Conservation (phyloP, 2,888 invertebrate genomes). For the Germaria angustata region DNA sequence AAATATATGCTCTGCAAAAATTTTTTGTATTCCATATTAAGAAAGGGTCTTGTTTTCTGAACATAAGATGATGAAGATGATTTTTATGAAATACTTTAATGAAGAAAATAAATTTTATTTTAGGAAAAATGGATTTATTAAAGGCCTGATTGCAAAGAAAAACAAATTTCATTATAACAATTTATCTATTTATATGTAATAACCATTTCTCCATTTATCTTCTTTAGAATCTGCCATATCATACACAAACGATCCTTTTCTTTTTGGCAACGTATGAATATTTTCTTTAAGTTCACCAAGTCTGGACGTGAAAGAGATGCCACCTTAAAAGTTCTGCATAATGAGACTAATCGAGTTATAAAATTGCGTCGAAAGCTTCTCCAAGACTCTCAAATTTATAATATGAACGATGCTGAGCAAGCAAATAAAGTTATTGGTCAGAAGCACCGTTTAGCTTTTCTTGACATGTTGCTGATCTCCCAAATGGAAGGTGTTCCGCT, state of each 20-base stretch:
- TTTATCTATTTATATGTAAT: too few species aligned
- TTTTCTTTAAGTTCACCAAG: conserved; percentile 70
- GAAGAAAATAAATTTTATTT: too few species aligned
- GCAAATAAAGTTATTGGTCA: conserved; percentile 71
- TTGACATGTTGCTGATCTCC: conserved; percentile 81
- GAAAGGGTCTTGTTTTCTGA: too few species aligned
- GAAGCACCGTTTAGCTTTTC: conserved; percentile 80
- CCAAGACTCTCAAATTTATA: conserved; percentile 69
- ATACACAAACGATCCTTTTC: conserved; percentile 76
- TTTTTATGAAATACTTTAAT: too few species aligned
- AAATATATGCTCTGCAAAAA: too few species aligned
- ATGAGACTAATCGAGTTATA: conserved; percentile 77
- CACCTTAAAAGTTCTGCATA: conserved; percentile 73
- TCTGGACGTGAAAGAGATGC: conserved; percentile 70
- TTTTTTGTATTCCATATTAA: too few species aligned
- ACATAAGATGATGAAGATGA: too few species aligned
- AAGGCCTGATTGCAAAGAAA: too few species aligned
- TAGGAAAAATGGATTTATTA: too few species aligned
- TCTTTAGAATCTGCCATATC: conserved; percentile 74
- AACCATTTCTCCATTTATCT: background rate
- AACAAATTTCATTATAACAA: too few species aligned
- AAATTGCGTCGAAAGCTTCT: conserved; percentile 73
- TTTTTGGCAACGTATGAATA: conserved; percentile 75
- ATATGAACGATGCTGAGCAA: conserved; percentile 68
- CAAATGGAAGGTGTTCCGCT: conserved; percentile 79